Evolutionary conservation across 2,888 invertebrate species (phyloP).

Genomic region (Caenorhabditis sp.): DNA sequence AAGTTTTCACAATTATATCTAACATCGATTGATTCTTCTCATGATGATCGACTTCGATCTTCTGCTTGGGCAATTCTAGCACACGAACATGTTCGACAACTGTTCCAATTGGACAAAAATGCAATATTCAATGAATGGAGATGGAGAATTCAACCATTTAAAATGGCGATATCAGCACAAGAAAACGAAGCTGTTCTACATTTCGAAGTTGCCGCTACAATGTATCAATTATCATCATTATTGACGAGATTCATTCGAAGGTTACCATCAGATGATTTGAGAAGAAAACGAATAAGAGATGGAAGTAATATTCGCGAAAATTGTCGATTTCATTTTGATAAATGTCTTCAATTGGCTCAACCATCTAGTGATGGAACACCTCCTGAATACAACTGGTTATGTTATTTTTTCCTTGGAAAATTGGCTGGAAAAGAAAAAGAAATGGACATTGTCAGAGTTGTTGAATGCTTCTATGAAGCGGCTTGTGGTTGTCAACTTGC

Average conservation of each 20-base stretch:
- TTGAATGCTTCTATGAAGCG: constrained; percentile 52
- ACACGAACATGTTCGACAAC: constrained; percentile 28
- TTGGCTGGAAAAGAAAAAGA: constrained; percentile 34
- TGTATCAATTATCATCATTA: constrained; percentile 49
- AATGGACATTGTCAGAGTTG: constrained; percentile 40
- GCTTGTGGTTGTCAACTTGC: constrained; percentile 55
- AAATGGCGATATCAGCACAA: constrained; percentile 49
- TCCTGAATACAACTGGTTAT: constrained; percentile 50
- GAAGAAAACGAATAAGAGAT: constrained; percentile 4
- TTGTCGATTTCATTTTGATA: constrained; percentile 36
- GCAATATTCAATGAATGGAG: constrained; percentile 38
- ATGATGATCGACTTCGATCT: constrained; percentile 18
- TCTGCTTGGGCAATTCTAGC: constrained; percentile 53
- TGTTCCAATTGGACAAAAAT: constrained; percentile 37
- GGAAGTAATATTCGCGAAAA: constrained; percentile 17
- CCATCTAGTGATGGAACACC: constrained; percentile 26
- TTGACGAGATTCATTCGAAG: constrained; percentile 33
- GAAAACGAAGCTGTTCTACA: constrained; percentile 31
- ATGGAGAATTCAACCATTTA: constrained; percentile 51
- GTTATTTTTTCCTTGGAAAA: constrained; percentile 53
- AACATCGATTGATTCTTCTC: constrained; percentile 2
- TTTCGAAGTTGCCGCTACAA: constrained; percentile 40
- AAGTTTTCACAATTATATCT: constrained; percentile 23
- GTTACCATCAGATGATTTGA: constrained; percentile 23
- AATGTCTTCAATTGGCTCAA: constrained; percentile 22